phyloP scores from a whole-genome alignment of 2,797 vertebrate genomes.

The Macropodus opercularis region DNA sequence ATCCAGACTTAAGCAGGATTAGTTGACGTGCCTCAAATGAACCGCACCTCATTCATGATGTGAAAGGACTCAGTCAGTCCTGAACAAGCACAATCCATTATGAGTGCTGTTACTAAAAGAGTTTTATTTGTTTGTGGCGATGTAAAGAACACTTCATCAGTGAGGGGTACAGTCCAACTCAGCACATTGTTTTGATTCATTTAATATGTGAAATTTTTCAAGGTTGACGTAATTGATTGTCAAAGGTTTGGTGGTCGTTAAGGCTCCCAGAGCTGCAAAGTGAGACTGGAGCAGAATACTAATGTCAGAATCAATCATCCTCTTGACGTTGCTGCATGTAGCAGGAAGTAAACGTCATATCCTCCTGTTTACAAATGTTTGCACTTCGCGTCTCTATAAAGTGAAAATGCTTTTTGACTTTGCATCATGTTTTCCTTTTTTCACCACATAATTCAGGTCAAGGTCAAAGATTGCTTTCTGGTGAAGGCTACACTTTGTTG shows the following conservation, averaged over 20 bases:
- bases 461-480: conserved; percentile 4
- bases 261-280: conserved; percentile 18
- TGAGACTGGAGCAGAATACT: conserved; percentile 14
- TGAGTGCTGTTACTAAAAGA: conserved; percentile 37
- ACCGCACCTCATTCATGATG: conserved; percentile 55
- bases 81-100: conserved; percentile 52
- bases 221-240: conserved; percentile 62
- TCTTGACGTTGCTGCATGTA: no score
- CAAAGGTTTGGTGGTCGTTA: conserved; percentile 47
- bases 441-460: background rate
- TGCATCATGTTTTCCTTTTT: conserved; percentile 21
- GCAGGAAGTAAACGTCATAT: no score
- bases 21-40: conserved; percentile 66
- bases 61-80: conserved; percentile 56
- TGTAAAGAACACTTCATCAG: conserved; percentile 50
- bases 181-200: conserved; percentile 58
- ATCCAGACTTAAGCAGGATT: conserved; percentile 73
- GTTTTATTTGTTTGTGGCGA: conserved; percentile 38
- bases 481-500: background rate
- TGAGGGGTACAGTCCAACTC: conserved; percentile 37
- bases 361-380: background rate
- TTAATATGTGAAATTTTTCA: conserved; percentile 43
- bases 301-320: conserved; percentile 6
- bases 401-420: no score
- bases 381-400: conserved; percentile 4